Conservation (phyloP, 92 coral and sea anemone genomes). For the Parazoanthus swiftii region DNA sequence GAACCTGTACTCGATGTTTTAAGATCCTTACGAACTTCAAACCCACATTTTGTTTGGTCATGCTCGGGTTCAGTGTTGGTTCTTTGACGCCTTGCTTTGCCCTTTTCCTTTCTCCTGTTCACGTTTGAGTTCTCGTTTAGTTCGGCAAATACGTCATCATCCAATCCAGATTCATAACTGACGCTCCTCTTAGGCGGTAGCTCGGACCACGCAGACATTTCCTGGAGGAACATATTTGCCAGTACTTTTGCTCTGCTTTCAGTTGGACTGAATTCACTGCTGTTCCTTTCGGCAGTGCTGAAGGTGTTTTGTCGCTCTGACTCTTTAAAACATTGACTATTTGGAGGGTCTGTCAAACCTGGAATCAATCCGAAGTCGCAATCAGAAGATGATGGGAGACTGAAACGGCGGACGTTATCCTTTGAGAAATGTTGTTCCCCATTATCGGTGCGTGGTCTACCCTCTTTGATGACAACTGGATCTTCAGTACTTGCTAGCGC, state of each 20-base stretch:
- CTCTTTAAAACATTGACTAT: not conserved
- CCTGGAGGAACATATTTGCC: not conserved
- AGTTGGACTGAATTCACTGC: constrained; percentile 14
- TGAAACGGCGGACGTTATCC: not conserved
- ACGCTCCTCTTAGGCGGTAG: not conserved
- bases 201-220: constrained; percentile 17
- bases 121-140: constrained; percentile 2
- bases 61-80: not conserved
- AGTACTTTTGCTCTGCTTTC: constrained; percentile 9
- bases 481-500: not conserved
- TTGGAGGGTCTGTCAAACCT: not conserved
- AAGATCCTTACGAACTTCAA: not conserved
- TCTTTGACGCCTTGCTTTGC: constrained; percentile 6
- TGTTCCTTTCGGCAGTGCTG: constrained; percentile 3
- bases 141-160: not conserved
- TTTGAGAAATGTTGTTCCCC: not conserved
- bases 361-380: not conserved
- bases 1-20: not conserved
- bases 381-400: not conserved
- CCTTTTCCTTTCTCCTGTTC: not conserved
- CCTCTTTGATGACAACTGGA: not conserved
- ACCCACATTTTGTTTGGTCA: not conserved
- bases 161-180: not conserved
- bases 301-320: not conserved
- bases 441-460: not conserved